Percentiles rank a stretch among this genome's conserved stretches.
Evolutionary conservation across 2,888 invertebrate species (phyloP).

Genomic region (Drosophila hawaiiensis): DNA sequence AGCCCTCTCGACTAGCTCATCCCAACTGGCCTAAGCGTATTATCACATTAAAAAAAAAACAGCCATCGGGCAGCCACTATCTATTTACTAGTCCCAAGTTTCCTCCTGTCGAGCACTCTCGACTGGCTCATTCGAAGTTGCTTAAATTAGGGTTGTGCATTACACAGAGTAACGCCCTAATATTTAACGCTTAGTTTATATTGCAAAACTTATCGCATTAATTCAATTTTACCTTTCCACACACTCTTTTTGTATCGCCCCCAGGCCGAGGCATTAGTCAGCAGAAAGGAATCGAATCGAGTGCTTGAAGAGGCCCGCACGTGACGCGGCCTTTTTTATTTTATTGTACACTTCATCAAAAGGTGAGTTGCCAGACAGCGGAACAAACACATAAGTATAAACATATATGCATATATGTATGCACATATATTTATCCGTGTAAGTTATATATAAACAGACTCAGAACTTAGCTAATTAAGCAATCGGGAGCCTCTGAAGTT

Average conservation of each 20-base stretch:
- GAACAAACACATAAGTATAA: conserved; percentile 4
- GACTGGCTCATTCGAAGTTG: background rate
- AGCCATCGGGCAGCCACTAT: background rate
- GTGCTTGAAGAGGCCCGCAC: conserved; percentile 37
- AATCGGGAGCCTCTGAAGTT: conserved; percentile 1
- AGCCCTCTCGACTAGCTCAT: background rate
- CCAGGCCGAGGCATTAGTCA: conserved; percentile 67
- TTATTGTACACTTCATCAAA: conserved; percentile 55
- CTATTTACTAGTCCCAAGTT: background rate
- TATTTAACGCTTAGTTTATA: conserved; percentile 13
- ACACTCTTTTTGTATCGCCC: background rate
- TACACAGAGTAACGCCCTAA: background rate
- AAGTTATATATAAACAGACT: conserved; percentile 10
- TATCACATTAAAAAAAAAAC: background rate
- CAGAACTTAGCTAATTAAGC: conserved; percentile 51
- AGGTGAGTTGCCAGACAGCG: conserved; percentile 56
- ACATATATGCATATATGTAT: background rate
- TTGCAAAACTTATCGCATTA: conserved; percentile 46
- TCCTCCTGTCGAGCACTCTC: background rate
- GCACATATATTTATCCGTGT: background rate
- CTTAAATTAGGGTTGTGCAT: background rate
- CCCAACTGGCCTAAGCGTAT: background rate
- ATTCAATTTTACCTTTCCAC: conserved; percentile 47
- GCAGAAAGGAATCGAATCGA: conserved; percentile 50
- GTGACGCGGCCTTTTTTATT: conserved; percentile 67